Base-by-base conservation (phyloP, 2,888 invertebrate genomes). In the Ochropleura leucogaster region DNA sequence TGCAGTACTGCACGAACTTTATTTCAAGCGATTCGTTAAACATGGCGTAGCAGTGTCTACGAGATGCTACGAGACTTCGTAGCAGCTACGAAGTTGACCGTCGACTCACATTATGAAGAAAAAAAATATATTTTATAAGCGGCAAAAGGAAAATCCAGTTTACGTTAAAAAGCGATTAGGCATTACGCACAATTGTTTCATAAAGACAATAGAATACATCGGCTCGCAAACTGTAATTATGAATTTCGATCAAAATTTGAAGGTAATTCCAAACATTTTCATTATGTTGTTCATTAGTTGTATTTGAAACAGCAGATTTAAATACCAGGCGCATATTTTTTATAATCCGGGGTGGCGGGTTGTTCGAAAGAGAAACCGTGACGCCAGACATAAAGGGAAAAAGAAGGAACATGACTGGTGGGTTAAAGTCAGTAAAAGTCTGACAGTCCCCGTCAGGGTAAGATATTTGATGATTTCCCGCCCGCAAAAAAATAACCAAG, bases 21-120 rank as follows among this genome's bases (percentile, higher is more conserved):
- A 59, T 67, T 72, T 74, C 4, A 9, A 53, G 16, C 20, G 18
- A 63, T 79, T 68, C 30, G 42, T 47, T 42, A 6, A 12, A 73
- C 12, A 16, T 53, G 30, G 44, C 68, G 57, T 69, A 80, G 80
- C 59, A 49, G 12, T 12, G n/a, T 53, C 59, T 68, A 68, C 72
- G 49, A 57, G 3, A n/a, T 57, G 79, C 72, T 83, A 82, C 75
- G 77, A 44, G n/a, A 57, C 62, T 59, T 70, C 79, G 79, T 82
- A 79, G 81, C 51, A 0, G 69, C 72, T 70, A 70, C 77, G 59
- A 66, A 63, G 18, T 14, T 44, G 4, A 1, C 59, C 12, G 57
- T 68, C 74, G 57, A 68, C 18, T 16, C 16, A 0, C 30, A 10
- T 8, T 3, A 7, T 7, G 30, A 4, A n/a, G 53, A 42, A 55